A percentile compares a stretch with the other conserved stretches of the same genome.
phyloP scores from a whole-genome alignment of 2,797 vertebrate genomes.

The Coregonus suidteri region DNA sequence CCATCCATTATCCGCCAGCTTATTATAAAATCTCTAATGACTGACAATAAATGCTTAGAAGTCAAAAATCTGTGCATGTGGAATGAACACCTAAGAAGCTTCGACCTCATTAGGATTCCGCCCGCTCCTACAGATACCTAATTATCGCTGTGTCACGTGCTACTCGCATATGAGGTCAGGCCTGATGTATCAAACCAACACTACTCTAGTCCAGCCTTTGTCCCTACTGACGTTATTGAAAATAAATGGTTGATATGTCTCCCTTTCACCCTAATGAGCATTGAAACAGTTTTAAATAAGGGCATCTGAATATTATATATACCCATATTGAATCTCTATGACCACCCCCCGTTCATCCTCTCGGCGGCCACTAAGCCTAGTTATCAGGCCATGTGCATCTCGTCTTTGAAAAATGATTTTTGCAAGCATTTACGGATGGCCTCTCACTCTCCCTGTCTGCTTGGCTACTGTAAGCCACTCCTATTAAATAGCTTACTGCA shows the following conservation, averaged over 20 bases:
- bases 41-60: conserved; percentile 60
- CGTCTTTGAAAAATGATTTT: background rate
- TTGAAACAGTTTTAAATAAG: conserved; percentile 46
- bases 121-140: conserved; percentile 48
- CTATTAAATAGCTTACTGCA: conserved; percentile 27
- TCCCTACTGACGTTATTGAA: conserved; percentile 29
- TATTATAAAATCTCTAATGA: conserved; percentile 66
- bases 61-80: conserved; percentile 56
- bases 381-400: conserved; percentile 43
- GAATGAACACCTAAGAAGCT: conserved; percentile 66
- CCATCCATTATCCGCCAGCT: conserved; percentile 48
- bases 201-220: conserved; percentile 11
- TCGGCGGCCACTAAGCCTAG: conserved; percentile 12
- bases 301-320: conserved; percentile 22
- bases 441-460: background rate
- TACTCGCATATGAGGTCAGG: conserved; percentile 50
- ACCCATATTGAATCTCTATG: conserved; percentile 39
- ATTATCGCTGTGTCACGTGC: conserved; percentile 53
- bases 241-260: conserved; percentile 26
- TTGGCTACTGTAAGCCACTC: conserved; percentile 18
- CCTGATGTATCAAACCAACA: conserved; percentile 31
- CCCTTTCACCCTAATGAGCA: background rate
- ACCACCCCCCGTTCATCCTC: conserved; percentile 25
- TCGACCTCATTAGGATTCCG: conserved; percentile 52
- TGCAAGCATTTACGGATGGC: conserved; percentile 23